A percentile compares a stretch with the other conserved stretches of the same genome.
These are phyloP conservation scores for Calosoma granatense DNA, from an alignment of 1,140 invertebrate genomes.

Conservation along the genomic window DNA sequence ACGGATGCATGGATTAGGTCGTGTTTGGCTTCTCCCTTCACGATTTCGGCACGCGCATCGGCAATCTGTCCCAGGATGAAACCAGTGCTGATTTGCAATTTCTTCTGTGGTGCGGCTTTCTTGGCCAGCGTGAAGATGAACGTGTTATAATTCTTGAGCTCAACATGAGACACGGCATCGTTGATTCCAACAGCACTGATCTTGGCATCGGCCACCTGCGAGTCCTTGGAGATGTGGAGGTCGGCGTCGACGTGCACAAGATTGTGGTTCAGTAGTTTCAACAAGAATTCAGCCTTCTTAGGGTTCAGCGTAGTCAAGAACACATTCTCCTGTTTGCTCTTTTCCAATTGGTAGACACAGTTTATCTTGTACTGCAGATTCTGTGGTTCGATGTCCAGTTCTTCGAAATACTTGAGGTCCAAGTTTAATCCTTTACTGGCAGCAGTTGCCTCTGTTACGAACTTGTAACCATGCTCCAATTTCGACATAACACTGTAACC, in stretches of 20 bases:
- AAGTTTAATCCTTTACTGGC: slow-evolving; percentile 32
- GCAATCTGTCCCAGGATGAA: slow-evolving; percentile 52
- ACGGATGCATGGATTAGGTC: slow-evolving; percentile 47
- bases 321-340: slow-evolving; percentile 34
- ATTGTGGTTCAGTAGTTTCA: slow-evolving; percentile 42
- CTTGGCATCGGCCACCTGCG: slow-evolving; percentile 40
- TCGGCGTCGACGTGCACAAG: slow-evolving; percentile 39
- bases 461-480: neutral
- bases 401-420: slow-evolving; percentile 24
- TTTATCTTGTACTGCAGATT: neutral
- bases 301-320: slow-evolving; percentile 35
- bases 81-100: slow-evolving; percentile 43
- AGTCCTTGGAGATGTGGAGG: slow-evolving; percentile 36
- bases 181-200: slow-evolving; percentile 39
- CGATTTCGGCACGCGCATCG: slow-evolving; percentile 46
- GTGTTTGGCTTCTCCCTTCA: slow-evolving; percentile 44
- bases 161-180: slow-evolving; percentile 35
- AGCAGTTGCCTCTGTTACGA: slow-evolving; percentile 10
- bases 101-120: slow-evolving; percentile 41
- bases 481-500: slow-evolving; percentile 5
- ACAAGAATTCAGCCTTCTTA: slow-evolving; percentile 34
- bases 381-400: neutral
- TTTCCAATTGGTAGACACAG: slow-evolving; percentile 7
- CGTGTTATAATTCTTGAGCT: slow-evolving; percentile 44
- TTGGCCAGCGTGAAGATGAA: slow-evolving; percentile 40